Percentiles rank a stretch among this genome's conserved stretches.
These are phyloP conservation scores for Drosophila serrata DNA, from an alignment of 1,140 invertebrate genomes.

Conservation along the genomic window DNA sequence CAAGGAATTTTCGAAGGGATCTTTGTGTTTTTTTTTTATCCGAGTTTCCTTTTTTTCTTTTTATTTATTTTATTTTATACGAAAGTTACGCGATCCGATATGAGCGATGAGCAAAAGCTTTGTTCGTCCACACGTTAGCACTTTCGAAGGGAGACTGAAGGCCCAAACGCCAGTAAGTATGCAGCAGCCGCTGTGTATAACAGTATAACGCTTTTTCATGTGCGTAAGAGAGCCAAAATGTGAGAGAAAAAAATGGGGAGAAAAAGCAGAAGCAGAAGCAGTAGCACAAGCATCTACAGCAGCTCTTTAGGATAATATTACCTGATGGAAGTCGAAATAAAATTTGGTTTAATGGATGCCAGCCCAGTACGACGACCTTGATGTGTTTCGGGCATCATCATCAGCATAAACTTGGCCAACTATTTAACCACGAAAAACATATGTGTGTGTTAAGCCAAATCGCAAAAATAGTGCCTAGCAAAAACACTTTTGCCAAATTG, in stretches of 20 bases:
- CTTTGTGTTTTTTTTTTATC: slow-evolving; percentile 16
- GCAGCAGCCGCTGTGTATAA: slow-evolving; percentile 57
- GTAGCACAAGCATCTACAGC: neutral
- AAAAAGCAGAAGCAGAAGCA: neutral
- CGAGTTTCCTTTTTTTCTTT: neutral
- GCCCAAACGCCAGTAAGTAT: slow-evolving; percentile 61
- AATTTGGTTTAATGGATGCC: slow-evolving; percentile 39
- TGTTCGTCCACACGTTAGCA: slow-evolving; percentile 57
- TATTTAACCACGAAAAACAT: slow-evolving; percentile 29
- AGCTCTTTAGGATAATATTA: slow-evolving; percentile 30
- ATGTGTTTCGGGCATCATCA: slow-evolving; percentile 20
- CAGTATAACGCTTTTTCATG: slow-evolving; percentile 12
- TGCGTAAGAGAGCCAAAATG: slow-evolving; percentile 12
- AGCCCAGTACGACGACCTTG: slow-evolving; percentile 33
- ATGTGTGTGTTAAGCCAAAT: slow-evolving; percentile 18
- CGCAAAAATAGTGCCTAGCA: slow-evolving; percentile 6
- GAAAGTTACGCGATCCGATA: slow-evolving; percentile 34
- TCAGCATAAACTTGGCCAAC: slow-evolving; percentile 54
- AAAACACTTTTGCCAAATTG: slow-evolving; percentile 36
- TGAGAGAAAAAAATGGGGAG: slow-evolving; percentile 2
- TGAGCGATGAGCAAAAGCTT: slow-evolving; percentile 26
- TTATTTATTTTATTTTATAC: slow-evolving; percentile 17
- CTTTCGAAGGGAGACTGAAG: slow-evolving; percentile 75
- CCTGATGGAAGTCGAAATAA: slow-evolving; percentile 44
- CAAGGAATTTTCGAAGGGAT: slow-evolving; percentile 16